Evolutionary conservation across 2,113 vertebrate genomes (phyloP).

Genomic region (Struthidea cinerea): DNA sequence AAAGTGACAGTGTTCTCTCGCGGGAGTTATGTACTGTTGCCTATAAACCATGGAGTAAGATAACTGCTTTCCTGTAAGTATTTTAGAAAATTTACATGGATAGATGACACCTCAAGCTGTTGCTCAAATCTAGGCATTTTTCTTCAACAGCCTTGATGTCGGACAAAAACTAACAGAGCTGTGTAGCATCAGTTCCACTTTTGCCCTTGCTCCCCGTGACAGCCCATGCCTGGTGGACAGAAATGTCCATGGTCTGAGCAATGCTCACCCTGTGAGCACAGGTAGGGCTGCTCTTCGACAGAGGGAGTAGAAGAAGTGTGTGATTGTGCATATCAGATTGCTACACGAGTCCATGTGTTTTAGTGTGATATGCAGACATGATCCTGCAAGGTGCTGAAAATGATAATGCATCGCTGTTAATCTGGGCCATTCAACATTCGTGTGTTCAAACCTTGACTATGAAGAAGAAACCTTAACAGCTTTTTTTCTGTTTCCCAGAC

Average conservation of each 20-base stretch:
- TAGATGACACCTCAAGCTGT: not conserved
- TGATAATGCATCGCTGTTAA: not conserved
- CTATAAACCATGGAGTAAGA: not conserved
- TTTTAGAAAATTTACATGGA: not conserved
- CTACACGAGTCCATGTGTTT: accelerated
- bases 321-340: not conserved
- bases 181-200: not conserved
- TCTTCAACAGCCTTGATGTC: not conserved
- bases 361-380: not conserved
- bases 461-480: not conserved
- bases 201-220: not conserved
- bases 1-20: not conserved
- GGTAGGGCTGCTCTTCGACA: not conserved
- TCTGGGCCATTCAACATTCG: not conserved
- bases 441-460: not conserved
- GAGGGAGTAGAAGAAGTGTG: not conserved
- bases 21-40: not conserved
- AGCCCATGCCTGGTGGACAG: accelerated
- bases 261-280: not conserved
- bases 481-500: not conserved
- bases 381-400: not conserved
- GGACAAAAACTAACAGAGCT: not conserved
- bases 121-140: not conserved
- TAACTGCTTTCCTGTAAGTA: not conserved
- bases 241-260: accelerated